Evolutionary conservation across 2,888 invertebrate species (phyloP).

Genomic region (Leptopilina myrica): DNA sequence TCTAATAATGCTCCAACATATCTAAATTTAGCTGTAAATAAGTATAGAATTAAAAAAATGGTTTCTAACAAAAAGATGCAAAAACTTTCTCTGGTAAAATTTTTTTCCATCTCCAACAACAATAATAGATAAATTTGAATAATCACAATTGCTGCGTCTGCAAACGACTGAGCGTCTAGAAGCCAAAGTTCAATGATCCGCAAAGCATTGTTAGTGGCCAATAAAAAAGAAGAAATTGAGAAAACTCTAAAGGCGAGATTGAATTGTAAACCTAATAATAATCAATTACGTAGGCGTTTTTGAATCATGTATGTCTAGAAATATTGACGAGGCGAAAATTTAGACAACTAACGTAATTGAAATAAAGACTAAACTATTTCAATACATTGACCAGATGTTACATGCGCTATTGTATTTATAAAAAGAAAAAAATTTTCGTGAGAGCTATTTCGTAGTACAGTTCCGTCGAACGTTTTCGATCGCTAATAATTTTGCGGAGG

Average conservation of each 20-base stretch:
- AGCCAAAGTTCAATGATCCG: conserved; percentile 24
- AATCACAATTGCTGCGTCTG: neutral
- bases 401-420: conserved; percentile 18
- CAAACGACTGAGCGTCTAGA: neutral
- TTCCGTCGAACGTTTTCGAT: conserved; percentile 40
- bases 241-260: neutral
- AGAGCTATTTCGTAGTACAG: conserved; percentile 46
- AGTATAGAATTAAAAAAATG: too few species aligned
- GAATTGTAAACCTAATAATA: conserved; percentile 10
- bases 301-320: neutral
- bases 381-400: neutral
- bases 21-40: too few species aligned
- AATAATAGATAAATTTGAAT: too few species aligned
- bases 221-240: conserved; percentile 1
- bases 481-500: conserved; percentile 52
- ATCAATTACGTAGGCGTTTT: conserved; percentile 9
- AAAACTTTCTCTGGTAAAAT: too few species aligned
- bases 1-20: too few species aligned
- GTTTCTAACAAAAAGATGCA: too few species aligned
- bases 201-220: conserved; percentile 16
- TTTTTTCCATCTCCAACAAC: too few species aligned
- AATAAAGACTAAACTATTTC: conserved; percentile 15
- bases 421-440: conserved; percentile 44
- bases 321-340: neutral
- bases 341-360: neutral